Base-by-base conservation (phyloP, 2,888 invertebrate genomes). In the Ennomos quercinarius region DNA sequence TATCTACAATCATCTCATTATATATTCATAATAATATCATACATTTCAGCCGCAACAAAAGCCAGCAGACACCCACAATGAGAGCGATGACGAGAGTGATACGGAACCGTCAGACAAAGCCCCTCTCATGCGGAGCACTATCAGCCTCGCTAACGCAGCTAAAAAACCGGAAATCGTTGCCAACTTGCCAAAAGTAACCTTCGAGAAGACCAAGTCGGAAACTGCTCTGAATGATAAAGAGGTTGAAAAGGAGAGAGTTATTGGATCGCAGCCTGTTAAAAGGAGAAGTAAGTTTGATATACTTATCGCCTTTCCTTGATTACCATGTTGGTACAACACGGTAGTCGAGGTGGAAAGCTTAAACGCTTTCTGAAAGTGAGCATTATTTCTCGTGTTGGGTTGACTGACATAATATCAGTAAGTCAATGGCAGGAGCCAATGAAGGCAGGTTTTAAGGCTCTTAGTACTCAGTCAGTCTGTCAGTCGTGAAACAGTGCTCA, bases 141-240 rank as follows among this genome's bases (percentile, higher is more conserved):
- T 70, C 17, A 90, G 85, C 62, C 74, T 91, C 5, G 63, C 80
- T 0, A 80, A 80, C 38, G 66, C 69, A 1, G 72, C 54, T 36
- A 89, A 85, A 66, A 91, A 89, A 48, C 90, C 91, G 0, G 91
- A 90, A 65, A 89, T 91, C 39, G 87, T 91, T n/a, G 79, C 89
- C 50, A 90, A 91, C 48, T 74, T 91, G 39, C 90, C 91, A 40
- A 92, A 91, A 67, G 84, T 87, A 2, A 77, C 77, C 6, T 82
- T 84, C 0, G 84, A 83, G n/a, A 87, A 84, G 63, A 76, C 73
- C n/a, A 76, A 73, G 45, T 71, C 76, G 4, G 79, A 81, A 51
- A 69, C 73, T 0, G 69, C 70, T 0, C 62, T 76, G n/a, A 70
- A 74, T 42, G 75, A 72, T 6, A 76, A 68, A 8, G 78, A 82